Evolutionary conservation across 2,797 vertebrate genomes (phyloP).

Genomic region (Ataeniobius toweri): DNA sequence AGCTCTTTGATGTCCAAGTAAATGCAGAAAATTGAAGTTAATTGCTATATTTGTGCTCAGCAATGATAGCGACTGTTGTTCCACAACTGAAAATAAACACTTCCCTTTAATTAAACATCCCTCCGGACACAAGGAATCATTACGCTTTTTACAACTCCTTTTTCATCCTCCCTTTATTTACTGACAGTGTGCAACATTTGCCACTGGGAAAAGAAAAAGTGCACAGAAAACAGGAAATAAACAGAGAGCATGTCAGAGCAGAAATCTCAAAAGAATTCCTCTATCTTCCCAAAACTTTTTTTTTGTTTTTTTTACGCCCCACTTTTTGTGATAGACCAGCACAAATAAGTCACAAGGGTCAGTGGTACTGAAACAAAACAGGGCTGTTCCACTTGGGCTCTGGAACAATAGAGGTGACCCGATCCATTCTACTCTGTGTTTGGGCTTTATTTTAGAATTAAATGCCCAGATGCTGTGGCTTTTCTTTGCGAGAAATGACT

Average conservation of each 20-base stretch:
- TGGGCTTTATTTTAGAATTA: constrained; percentile 89
- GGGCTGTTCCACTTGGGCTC: constrained; percentile 85
- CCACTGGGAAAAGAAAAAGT: constrained; percentile 62
- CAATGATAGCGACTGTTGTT: constrained; percentile 76
- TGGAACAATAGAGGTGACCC: constrained; percentile 87
- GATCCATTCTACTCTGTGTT: constrained; percentile 85
- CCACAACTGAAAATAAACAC: constrained; percentile 71
- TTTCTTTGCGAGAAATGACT: constrained; percentile 88
- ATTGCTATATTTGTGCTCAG: constrained; percentile 83
- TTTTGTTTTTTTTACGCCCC: constrained; percentile 72
- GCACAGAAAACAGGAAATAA: constrained; percentile 74
- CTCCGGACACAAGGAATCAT: constrained; percentile 67
- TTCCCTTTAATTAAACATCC: constrained; percentile 78
- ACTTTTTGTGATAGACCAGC: constrained; percentile 87
- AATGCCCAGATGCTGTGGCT: constrained; percentile 88
- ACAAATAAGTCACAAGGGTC: constrained; percentile 91
- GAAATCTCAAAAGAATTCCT: constrained; percentile 62
- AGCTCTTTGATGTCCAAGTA: constrained; percentile 83
- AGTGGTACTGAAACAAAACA: constrained; percentile 89
- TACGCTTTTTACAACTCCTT: constrained; percentile 68
- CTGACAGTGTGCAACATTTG: constrained; percentile 67
- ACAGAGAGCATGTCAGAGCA: constrained; percentile 50
- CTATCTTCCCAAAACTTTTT: constrained; percentile 70
- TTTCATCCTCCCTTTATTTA: constrained; percentile 77
- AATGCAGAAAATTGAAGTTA: constrained; percentile 83